Percentiles rank a stretch among this genome's conserved stretches.
Evolutionary conservation across 2,113 vertebrate genomes (phyloP).

Genomic region (Holacanthus passer): DNA sequence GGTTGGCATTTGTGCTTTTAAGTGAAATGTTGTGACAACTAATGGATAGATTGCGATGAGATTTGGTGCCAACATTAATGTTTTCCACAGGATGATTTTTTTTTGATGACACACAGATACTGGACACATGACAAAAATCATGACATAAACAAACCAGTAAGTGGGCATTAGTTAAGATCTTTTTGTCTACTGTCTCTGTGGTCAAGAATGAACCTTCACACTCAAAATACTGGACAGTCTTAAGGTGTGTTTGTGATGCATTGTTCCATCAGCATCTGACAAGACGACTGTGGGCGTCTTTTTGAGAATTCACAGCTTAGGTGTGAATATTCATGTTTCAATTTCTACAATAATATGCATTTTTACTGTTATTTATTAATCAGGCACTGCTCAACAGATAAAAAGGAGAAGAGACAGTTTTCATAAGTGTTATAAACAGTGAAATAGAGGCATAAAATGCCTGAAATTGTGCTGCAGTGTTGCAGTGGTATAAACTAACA

Average conservation of each 20-base stretch:
- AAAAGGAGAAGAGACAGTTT: background rate
- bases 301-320: constrained; percentile 3
- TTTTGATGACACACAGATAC: background rate
- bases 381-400: background rate
- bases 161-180: background rate
- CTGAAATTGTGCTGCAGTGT: background rate
- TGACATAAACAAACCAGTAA: background rate
- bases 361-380: background rate
- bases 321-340: background rate
- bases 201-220: background rate
- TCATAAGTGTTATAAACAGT: background rate
- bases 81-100: background rate
- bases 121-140: background rate
- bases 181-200: background rate
- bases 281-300: background rate
- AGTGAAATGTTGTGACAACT: too few relatives aligned
- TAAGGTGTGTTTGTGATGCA: background rate
- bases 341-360: background rate
- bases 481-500: background rate
- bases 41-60: background rate
- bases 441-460: background rate
- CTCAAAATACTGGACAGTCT: background rate
- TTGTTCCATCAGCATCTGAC: background rate
- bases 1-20: background rate
- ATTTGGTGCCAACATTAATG: background rate